A percentile compares a stretch with the other conserved stretches of the same genome.
Conservation (phyloP, 1,140 invertebrate genomes). For the Tetragonula clypearis region DNA sequence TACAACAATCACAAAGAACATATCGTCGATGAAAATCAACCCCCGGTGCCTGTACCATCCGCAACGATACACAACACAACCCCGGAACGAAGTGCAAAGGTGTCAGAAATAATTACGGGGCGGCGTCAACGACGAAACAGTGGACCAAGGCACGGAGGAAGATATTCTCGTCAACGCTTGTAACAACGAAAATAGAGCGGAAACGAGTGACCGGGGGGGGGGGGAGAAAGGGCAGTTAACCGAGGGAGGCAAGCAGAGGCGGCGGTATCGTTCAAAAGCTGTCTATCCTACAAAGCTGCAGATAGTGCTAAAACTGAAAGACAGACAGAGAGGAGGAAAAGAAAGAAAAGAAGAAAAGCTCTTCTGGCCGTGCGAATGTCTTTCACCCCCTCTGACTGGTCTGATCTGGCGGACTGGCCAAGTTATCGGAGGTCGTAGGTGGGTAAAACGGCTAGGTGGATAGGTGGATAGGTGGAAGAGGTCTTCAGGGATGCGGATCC, state of each 20-base stretch:
- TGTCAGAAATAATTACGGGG: not conserved
- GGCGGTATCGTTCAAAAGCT: not conserved
- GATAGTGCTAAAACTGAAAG: slow-evolving; percentile 18
- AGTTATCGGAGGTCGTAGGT: slow-evolving; percentile 55
- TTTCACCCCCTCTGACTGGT: slow-evolving; percentile 3
- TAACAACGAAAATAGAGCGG: not conserved
- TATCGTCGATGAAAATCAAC: too few relatives aligned
- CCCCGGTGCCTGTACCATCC: too few relatives aligned
- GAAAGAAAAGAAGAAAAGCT: not conserved
- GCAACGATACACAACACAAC: not conserved
- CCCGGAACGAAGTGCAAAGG: not conserved
- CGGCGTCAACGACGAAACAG: not conserved
- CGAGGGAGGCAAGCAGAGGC: slow-evolving; percentile 11
- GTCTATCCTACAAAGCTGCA: not conserved
- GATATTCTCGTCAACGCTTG: not conserved
- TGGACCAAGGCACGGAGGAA: not conserved
- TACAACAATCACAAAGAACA: too few relatives aligned
- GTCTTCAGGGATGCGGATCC: slow-evolving; percentile 55
- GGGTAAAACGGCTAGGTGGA: slow-evolving; percentile 46
- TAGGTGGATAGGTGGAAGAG: slow-evolving; percentile 65
- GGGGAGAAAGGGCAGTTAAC: not conserved
- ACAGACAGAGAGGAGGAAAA: not conserved
- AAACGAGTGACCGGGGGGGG: not conserved
- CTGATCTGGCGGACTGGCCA: slow-evolving; percentile 11
- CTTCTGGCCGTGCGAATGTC: not conserved